Evolutionary conservation across 2,797 vertebrate species (phyloP).

Genomic region (Galago senegalensis): DNA sequence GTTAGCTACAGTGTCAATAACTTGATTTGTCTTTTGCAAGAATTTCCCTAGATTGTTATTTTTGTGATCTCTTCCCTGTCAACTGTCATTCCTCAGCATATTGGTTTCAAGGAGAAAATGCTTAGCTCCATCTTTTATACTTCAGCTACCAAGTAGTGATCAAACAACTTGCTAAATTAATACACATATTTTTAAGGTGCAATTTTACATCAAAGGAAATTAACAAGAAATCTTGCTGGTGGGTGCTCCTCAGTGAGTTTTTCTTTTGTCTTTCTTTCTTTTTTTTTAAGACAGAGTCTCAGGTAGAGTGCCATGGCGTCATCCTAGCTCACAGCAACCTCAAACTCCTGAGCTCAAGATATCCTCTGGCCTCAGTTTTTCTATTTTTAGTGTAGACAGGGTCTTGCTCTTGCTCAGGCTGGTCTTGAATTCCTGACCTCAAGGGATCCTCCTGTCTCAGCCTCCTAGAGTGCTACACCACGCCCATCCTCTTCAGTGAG

Average conservation of each 20-base stretch:
- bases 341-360: too few species aligned
- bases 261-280: background rate
- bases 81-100: conserved; percentile 10
- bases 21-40: background rate
- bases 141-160: background rate
- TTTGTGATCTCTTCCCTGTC: background rate
- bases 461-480: too few species aligned
- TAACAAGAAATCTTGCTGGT: background rate
- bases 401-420: too few species aligned
- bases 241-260: background rate
- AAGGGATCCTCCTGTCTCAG: too few species aligned
- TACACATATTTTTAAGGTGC: conserved; percentile 33
- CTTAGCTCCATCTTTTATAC: background rate
- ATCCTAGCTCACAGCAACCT: too few species aligned
- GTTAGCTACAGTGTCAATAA: background rate
- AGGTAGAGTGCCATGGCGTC: too few species aligned
- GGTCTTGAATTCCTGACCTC: too few species aligned
- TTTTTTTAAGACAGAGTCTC: too few species aligned
- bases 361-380: too few species aligned
- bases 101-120: conserved; percentile 9
- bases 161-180: conserved; percentile 28
- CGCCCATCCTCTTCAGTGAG: background rate
- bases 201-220: conserved; percentile 40
- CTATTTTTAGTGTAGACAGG: too few species aligned
- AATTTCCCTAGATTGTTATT: background rate